A percentile compares a stretch with the other conserved stretches of the same genome.
Evolutionary conservation across 2,888 invertebrate genomes (phyloP).

Genomic region (Caenorhabditis sp.): DNA sequence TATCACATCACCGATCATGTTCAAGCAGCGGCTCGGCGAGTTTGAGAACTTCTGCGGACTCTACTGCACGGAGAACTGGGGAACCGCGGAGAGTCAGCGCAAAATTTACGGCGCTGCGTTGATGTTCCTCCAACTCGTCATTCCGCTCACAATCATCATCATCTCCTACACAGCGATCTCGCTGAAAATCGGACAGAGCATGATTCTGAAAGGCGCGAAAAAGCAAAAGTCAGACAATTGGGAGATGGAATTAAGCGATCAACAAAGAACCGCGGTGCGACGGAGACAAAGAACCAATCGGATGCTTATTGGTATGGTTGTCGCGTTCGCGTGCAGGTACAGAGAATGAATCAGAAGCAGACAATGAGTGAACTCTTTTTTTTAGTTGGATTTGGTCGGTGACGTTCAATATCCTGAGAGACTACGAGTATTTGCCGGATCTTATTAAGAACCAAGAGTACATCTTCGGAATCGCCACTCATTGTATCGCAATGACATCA

Average conservation of each 20-base stretch:
- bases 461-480: slow-evolving; percentile 81
- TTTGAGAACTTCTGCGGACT: slow-evolving; percentile 79
- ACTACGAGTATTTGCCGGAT: slow-evolving; percentile 80
- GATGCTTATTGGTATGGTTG: slow-evolving; percentile 82
- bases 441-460: slow-evolving; percentile 79
- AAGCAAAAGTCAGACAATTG: slow-evolving; percentile 75
- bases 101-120: slow-evolving; percentile 79
- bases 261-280: slow-evolving; percentile 79
- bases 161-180: slow-evolving; percentile 82
- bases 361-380: background rate
- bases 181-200: slow-evolving; percentile 79
- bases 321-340: slow-evolving; percentile 78
- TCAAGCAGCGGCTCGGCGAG: slow-evolving; percentile 77
- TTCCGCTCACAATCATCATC: slow-evolving; percentile 81
- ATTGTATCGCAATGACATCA: slow-evolving; percentile 83
- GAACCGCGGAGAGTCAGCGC: slow-evolving; percentile 70
- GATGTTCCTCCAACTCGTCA: slow-evolving; percentile 80
- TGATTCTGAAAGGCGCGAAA: slow-evolving; percentile 79
- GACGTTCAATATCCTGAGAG: slow-evolving; percentile 80
- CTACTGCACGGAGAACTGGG: slow-evolving; percentile 78
- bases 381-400: slow-evolving; percentile 82
- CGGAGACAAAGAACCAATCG: slow-evolving; percentile 81
- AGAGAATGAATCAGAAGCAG: background rate
- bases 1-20: slow-evolving; percentile 77
- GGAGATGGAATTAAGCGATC: slow-evolving; percentile 77